phyloP scores from a whole-genome alignment of 2,113 vertebrate species.

The Oncorhynchus mykiss region DNA sequence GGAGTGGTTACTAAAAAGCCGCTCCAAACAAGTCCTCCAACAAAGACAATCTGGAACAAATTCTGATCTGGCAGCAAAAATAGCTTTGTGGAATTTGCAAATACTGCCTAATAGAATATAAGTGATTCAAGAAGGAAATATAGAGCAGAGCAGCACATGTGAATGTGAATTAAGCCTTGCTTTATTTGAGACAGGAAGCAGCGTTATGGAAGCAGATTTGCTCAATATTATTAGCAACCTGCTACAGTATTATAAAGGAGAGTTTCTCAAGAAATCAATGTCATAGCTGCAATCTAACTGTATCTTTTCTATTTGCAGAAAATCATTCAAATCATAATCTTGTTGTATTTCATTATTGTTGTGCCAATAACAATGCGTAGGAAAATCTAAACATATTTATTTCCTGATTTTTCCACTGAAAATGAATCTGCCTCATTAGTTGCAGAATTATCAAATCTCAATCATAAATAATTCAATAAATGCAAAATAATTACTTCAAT shows the following conservation, averaged over 20 bases:
- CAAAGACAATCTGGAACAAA: slow-evolving; percentile 57
- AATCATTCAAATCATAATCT: not conserved
- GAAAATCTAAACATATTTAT: slow-evolving; percentile 38
- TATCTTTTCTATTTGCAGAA: not conserved
- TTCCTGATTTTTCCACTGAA: slow-evolving; percentile 23
- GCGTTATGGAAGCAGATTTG: not conserved
- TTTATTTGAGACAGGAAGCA: not conserved
- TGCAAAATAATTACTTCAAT: slow-evolving; percentile 32
- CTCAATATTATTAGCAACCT: not conserved
- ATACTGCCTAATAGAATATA: slow-evolving; percentile 44
- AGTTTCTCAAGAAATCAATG: slow-evolving; percentile 1
- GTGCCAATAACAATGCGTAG: slow-evolving; percentile 23
- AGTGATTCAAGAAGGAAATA: slow-evolving; percentile 9
- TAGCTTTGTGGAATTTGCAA: slow-evolving; percentile 33
- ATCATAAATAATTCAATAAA: slow-evolving; percentile 34
- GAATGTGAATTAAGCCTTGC: not conserved
- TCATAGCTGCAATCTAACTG: not conserved
- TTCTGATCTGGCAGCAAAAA: slow-evolving; percentile 39
- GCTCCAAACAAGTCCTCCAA: slow-evolving; percentile 36
- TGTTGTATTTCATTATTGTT: slow-evolving; percentile 24
- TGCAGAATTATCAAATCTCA: slow-evolving; percentile 4
- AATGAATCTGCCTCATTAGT: slow-evolving; percentile 39
- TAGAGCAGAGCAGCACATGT: not conserved
- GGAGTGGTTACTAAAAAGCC: slow-evolving; percentile 40
- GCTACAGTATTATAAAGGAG: not conserved